phyloP scores from a whole-genome alignment of 2,888 invertebrate species.

The Macaria liturata region DNA sequence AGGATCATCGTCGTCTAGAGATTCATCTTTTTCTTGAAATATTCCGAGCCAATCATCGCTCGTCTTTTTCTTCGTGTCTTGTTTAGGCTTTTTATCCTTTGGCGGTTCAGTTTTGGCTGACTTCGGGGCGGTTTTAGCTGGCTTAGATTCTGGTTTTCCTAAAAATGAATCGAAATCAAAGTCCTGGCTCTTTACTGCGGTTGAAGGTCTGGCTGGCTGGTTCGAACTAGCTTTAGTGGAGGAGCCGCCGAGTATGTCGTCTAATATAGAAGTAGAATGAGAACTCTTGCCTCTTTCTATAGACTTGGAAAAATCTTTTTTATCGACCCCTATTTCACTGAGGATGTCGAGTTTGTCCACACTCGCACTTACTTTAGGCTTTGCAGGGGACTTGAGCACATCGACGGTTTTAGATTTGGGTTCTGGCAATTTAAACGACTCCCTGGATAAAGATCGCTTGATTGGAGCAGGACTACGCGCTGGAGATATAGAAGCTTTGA shows the following conservation, averaged over 20 bases:
- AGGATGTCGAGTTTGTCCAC: slow-evolving; percentile 61
- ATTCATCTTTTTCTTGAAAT: slow-evolving; percentile 63
- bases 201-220: slow-evolving; percentile 47
- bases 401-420: slow-evolving; percentile 45
- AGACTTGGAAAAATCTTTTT: slow-evolving; percentile 52
- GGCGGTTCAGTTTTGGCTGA: slow-evolving; percentile 44
- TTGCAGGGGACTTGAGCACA: slow-evolving; percentile 56
- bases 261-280: slow-evolving; percentile 62
- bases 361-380: slow-evolving; percentile 52
- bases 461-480: slow-evolving; percentile 52
- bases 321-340: slow-evolving; percentile 50
- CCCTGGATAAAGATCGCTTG: slow-evolving; percentile 56
- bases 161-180: slow-evolving; percentile 66
- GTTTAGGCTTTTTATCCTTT: slow-evolving; percentile 44
- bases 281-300: slow-evolving; percentile 68
- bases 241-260: slow-evolving; percentile 81
- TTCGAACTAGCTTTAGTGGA: slow-evolving; percentile 51
- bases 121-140: slow-evolving; percentile 43
- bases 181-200: slow-evolving; percentile 59
- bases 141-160: slow-evolving; percentile 44
- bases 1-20: slow-evolving; percentile 47
- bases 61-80: slow-evolving; percentile 52
- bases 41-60: slow-evolving; percentile 76
- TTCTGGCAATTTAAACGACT: slow-evolving; percentile 55
- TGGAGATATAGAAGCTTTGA: slow-evolving; percentile 48